Evolutionary conservation across 2,797 vertebrate genomes (phyloP), one percentile per base, ranked within the genome.

Genomic region (Apogon hyalosoma): DNA sequence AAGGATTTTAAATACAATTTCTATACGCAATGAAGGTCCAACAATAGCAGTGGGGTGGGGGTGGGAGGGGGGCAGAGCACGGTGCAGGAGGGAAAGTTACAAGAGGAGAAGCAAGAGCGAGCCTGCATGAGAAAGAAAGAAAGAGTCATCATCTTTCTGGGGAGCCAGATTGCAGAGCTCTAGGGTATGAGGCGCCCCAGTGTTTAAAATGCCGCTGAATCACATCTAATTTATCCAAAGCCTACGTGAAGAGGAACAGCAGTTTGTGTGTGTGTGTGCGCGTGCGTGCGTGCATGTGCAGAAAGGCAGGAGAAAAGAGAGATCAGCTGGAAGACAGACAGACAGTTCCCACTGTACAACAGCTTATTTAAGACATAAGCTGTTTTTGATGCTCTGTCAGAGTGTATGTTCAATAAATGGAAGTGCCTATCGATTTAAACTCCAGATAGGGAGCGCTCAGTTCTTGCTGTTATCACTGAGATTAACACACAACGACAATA

Each of bases 1-100:
- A 87, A 71, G 87, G 88, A 87, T 89, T 92, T 87, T 87, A 90
- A 90, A 91, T 84, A 87, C 79, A 88, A 82, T 89, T 89, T 88
- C 82, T 85, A 77, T 82, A 78, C 36, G 63, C 75, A 75, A 72
- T 62, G 72, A 84, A 79, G 51, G 64, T 45, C 54, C 68, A 59
- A 87, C 84, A 88, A 88, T 79, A 71, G 86, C 64, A 11, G 48
- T 3, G 42, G 62, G 56, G 78, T 72, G 41, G 18, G 42, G 53
- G 52, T 39, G 51, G 51, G n/a, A n/a, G 50, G 79, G 54, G n/a
- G 59, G 53, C 43, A 45, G 69, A 57, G 64, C 24, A 39, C 0
- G 40, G 61, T 33, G 65, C 60, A 39, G 36, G 52, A 77, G 52
- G 75, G 42, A 63, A 66, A 83, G 72, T 73, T 65, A 15, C 47